A percentile compares a stretch with the other conserved stretches of the same genome.
Conservation (phyloP, 64 coral and sea anemone species). For the Dendrophyllia cribrosa region DNA sequence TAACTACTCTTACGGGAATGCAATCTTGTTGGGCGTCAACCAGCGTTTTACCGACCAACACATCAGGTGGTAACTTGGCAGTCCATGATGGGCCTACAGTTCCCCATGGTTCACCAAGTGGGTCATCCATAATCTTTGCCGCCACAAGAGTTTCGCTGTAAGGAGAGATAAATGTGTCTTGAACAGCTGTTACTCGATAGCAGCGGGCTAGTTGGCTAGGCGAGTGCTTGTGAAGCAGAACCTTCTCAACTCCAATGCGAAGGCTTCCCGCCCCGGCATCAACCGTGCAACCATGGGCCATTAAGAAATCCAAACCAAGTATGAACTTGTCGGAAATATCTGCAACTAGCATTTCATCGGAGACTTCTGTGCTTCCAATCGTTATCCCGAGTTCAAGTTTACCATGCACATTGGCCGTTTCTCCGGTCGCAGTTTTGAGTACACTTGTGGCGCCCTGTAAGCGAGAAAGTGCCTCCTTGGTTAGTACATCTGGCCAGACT, state of each 20-base stretch:
- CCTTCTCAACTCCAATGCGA: neutral
- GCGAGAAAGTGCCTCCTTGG: neutral
- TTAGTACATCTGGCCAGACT: constrained; percentile 23
- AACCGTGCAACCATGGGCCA: constrained; percentile 16
- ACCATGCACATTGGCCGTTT: neutral
- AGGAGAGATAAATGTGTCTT: constrained; percentile 4
- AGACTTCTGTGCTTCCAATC: constrained; percentile 1
- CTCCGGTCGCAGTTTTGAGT: constrained; percentile 29
- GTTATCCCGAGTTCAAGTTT: neutral
- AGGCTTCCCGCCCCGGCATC: constrained; percentile 1
- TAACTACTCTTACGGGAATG: constrained; percentile 17
- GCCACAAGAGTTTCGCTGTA: constrained; percentile 3
- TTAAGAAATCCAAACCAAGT: constrained; percentile 24
- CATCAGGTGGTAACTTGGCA: neutral
- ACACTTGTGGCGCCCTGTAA: neutral
- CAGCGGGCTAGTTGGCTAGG: constrained; percentile 6
- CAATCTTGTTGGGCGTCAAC: neutral
- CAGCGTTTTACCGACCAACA: constrained; percentile 41
- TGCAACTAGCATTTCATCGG: neutral
- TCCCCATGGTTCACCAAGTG: neutral
- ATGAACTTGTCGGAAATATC: constrained; percentile 25
- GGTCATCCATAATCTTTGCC: neutral
- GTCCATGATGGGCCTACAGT: constrained; percentile 9
- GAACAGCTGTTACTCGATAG: neutral
- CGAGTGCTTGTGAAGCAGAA: neutral